A percentile compares a stretch with the other conserved stretches of the same genome.
These are phyloP conservation scores for Phymanthus crucifer DNA, from an alignment of 92 coral and sea anemone genomes.

Conservation along the genomic window DNA sequence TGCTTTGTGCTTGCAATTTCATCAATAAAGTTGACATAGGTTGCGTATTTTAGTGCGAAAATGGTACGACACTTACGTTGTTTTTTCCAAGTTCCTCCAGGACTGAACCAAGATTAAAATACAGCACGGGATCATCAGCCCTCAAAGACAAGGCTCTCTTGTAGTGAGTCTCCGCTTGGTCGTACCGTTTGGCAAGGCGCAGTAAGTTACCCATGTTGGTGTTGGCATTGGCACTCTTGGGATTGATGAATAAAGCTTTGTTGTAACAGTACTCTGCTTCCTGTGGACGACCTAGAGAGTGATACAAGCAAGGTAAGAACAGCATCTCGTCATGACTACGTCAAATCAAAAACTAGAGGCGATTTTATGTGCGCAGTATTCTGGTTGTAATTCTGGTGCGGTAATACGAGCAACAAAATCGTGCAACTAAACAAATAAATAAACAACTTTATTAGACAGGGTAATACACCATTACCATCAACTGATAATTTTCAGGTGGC, in stretches of 20 bases:
- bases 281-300: constrained; percentile 48
- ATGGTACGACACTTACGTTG: constrained; percentile 43
- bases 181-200: constrained; percentile 49
- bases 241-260: constrained; percentile 76
- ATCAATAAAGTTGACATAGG: no score
- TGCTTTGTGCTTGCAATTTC: no score
- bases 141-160: constrained; percentile 57
- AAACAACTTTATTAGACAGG: no score
- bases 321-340: background rate
- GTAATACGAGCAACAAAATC: no score
- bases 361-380: no score
- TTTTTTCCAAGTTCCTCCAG: constrained; percentile 62
- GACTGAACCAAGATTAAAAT: constrained; percentile 59
- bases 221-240: constrained; percentile 75
- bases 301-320: background rate
- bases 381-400: background rate
- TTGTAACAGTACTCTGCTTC: constrained; percentile 72
- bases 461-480: no score
- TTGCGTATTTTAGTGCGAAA: background rate
- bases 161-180: constrained; percentile 63
- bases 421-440: no score
- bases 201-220: constrained; percentile 75
- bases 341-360: background rate
- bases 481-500: no score
- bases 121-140: constrained; percentile 60